phyloP scores from a whole-genome alignment of 2,888 invertebrate species.

The Saturnia pavonia region DNA sequence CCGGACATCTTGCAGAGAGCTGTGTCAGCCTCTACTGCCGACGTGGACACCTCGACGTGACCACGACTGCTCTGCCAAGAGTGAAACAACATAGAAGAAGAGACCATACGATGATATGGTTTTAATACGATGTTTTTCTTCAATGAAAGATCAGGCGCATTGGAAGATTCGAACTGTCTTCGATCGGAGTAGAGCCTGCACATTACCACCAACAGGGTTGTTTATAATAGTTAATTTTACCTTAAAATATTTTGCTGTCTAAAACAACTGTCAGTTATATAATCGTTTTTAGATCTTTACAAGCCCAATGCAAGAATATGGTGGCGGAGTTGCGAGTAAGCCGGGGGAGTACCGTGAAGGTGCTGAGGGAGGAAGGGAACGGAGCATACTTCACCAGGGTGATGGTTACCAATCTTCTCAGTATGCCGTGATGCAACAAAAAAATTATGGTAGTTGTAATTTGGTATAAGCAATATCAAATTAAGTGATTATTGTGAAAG shows the following conservation, averaged over 20 bases:
- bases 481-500: background rate
- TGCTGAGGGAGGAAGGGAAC: constrained; percentile 48
- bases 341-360: constrained; percentile 61
- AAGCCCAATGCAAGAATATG: constrained; percentile 79
- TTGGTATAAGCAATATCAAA: background rate
- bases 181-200: too few relatives aligned
- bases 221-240: background rate
- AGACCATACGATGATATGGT: too few relatives aligned
- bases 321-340: constrained; percentile 63
- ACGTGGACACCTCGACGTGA: too few relatives aligned
- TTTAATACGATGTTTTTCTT: background rate
- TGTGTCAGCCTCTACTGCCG: too few relatives aligned
- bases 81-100: too few relatives aligned
- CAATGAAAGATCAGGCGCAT: background rate
- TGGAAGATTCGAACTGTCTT: background rate
- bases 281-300: constrained; percentile 43
- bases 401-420: constrained; percentile 49
- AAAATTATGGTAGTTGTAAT: constrained; percentile 57
- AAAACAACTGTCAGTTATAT: background rate
- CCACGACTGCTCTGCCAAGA: too few relatives aligned
- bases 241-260: too few relatives aligned
- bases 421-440: constrained; percentile 63
- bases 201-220: background rate
- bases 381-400: constrained; percentile 47
- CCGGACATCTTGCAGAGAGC: too few relatives aligned